Evolutionary conservation across 1,140 invertebrate genomes (phyloP).

Genomic region (Ooceraea biroi): DNA sequence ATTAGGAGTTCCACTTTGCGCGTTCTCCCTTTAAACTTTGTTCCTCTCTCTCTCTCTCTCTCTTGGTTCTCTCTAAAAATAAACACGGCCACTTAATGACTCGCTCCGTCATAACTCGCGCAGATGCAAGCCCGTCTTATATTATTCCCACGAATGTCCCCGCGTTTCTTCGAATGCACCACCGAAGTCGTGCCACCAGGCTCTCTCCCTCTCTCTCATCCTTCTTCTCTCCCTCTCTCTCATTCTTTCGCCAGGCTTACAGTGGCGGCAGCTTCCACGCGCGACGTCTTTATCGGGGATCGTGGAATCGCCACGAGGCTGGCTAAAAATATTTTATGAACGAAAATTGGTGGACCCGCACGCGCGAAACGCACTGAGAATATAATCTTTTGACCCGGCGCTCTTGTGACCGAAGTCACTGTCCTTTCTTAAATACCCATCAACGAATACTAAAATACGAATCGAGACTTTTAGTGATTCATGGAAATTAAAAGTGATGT

Average conservation of each 20-base stretch:
- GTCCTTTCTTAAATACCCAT: background rate
- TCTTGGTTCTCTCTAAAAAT: constrained; percentile 83
- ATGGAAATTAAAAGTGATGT: background rate
- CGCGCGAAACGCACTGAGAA: constrained; percentile 21
- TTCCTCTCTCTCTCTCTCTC: constrained; percentile 49
- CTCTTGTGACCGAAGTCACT: background rate
- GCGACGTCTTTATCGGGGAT: constrained; percentile 57
- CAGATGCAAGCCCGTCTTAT: constrained; percentile 82
- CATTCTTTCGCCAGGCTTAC: background rate
- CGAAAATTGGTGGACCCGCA: constrained; percentile 31
- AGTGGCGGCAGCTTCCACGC: constrained; percentile 41
- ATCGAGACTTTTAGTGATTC: constrained; percentile 23
- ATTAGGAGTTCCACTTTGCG: constrained; percentile 85
- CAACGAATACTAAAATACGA: constrained; percentile 8
- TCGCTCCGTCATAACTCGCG: constrained; percentile 82
- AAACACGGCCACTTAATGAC: constrained; percentile 83
- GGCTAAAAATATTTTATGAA: constrained; percentile 59
- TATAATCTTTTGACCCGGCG: background rate
- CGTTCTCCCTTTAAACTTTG: constrained; percentile 12
- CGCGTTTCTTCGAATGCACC: constrained; percentile 78
- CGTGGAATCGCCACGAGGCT: constrained; percentile 52
- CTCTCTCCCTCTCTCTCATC: background rate
- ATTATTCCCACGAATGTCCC: constrained; percentile 82
- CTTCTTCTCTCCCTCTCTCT: background rate
- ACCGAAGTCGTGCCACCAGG: constrained; percentile 35